These are phyloP conservation scores for Orycteropus afer DNA, from an alignment of 2,113 vertebrate species.

Conservation along the genomic window DNA sequence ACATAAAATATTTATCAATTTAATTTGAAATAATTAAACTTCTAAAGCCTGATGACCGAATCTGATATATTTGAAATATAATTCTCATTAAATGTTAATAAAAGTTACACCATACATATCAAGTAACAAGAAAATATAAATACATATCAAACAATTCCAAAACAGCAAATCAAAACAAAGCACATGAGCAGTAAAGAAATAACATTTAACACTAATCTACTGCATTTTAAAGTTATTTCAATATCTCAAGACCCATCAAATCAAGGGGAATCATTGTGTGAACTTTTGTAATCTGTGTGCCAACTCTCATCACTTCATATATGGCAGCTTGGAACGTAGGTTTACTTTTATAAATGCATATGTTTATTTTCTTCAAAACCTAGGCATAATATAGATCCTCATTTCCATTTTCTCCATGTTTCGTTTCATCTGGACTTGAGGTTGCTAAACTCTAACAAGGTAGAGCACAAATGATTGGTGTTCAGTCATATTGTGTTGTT, in stretches of 20 bases:
- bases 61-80: background rate
- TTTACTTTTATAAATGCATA: slow-evolving; percentile 1
- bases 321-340: background rate
- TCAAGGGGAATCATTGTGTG: background rate
- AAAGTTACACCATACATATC: background rate
- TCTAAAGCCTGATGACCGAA: background rate
- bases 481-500: background rate
- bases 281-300: background rate
- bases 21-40: background rate
- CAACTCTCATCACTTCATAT: background rate
- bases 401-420: background rate
- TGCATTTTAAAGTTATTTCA: background rate
- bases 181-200: background rate
- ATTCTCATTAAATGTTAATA: background rate
- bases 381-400: background rate
- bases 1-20: background rate
- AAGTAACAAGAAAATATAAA: background rate
- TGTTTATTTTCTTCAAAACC: slow-evolving; percentile 10
- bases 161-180: background rate
- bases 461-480: slow-evolving; percentile 6
- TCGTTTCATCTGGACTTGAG: background rate
- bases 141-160: background rate
- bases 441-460: background rate
- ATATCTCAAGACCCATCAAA: background rate
- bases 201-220: background rate